phyloP scores from a whole-genome alignment of 2,797 vertebrate species.

The Melanotaenia trifasciata region DNA sequence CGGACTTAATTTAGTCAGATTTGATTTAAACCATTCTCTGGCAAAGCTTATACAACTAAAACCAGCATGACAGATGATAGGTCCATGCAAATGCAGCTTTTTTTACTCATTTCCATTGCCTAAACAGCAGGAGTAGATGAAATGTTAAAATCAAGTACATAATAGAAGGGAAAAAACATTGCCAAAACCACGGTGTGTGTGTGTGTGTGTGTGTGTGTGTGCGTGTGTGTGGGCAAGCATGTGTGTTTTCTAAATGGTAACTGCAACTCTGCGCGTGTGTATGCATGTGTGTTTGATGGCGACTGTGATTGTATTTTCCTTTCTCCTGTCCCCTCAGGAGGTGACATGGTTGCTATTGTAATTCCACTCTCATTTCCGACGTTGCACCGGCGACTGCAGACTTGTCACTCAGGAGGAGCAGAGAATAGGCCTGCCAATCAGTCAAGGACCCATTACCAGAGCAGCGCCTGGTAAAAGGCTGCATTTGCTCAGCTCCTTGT shows the following conservation, averaged over 20 bases:
- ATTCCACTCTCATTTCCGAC: conserved; percentile 85
- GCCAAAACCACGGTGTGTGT: conserved; percentile 30
- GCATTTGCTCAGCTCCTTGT: conserved; percentile 56
- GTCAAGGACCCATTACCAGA: conserved; percentile 73
- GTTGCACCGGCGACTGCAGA: conserved; percentile 67
- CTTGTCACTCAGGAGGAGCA: conserved; percentile 80
- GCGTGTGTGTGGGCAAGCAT: conserved; percentile 19
- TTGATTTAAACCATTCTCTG: conserved; percentile 2
- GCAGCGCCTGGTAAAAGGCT: conserved; percentile 47
- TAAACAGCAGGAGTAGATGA: conserved; percentile 12
- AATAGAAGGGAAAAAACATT: conserved; percentile 43
- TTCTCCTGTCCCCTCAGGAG: conserved; percentile 79
- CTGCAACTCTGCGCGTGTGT: conserved; percentile 30
- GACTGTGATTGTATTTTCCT: conserved; percentile 80
- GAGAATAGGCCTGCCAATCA: conserved; percentile 84
- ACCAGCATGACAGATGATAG: neutral
- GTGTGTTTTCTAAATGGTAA: conserved; percentile 47
- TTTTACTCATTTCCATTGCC: conserved; percentile 18
- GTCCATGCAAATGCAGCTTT: conserved; percentile 8
- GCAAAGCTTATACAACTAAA: conserved; percentile 5
- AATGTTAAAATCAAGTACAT: conserved; percentile 38
- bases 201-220: conserved; percentile 3
- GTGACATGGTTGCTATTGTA: conserved; percentile 83
- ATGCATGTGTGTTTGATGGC: conserved; percentile 65
- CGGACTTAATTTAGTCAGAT: conserved; percentile 4